Evolutionary conservation across 2,888 invertebrate genomes (phyloP), one percentile per base, ranked within the genome.

Genomic region (Mactromeris polynyma): DNA sequence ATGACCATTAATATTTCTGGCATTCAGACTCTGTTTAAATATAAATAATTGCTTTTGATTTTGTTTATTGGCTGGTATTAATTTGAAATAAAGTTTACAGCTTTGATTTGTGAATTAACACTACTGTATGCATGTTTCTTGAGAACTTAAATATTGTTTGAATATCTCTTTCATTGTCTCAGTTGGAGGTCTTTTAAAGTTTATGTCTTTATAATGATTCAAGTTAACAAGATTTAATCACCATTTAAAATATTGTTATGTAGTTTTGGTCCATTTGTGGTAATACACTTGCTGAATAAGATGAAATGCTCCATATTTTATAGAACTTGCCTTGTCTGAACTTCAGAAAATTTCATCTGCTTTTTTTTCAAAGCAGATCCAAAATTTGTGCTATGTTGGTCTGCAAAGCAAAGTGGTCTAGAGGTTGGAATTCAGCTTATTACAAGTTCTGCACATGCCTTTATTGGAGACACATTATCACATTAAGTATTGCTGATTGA

Each of bases 11-110:
- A n/a, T n/a, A 19, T 33, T 73, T 33, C 33, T 73, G 73, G 33
- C 33, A 73, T 58, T 11, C 31, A 73, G 73, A 73, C 36, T 73
- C 36, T 36, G 31, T 73, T 17, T 19, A 31, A 73, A 73, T 33
- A 73, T 36, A 33, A 73, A 73, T 73, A 33, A 73, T 73, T 73
- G 73, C 73, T 73, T 73, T 33, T 73, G 14, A 33, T 33, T 33
- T 33, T 58, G 19, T 58, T 73, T 73, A 73, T 73, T 73, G 73
- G 31, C 73, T 36, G 31, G 1, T 73, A 3, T 73, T 36, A 36
- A 33, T 36, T 73, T 73, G 73, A 73, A 73, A 73, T 73, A 73
- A 33, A 2, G 73, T 73, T 73, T 33, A 73, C 19, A 17, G 36
- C 73, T 36, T 73, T 33, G 36, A 36, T 36, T 73, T 73, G 33